Conservation (phyloP, 2,888 invertebrate species). For the Gymnosoma rotundatum region DNA sequence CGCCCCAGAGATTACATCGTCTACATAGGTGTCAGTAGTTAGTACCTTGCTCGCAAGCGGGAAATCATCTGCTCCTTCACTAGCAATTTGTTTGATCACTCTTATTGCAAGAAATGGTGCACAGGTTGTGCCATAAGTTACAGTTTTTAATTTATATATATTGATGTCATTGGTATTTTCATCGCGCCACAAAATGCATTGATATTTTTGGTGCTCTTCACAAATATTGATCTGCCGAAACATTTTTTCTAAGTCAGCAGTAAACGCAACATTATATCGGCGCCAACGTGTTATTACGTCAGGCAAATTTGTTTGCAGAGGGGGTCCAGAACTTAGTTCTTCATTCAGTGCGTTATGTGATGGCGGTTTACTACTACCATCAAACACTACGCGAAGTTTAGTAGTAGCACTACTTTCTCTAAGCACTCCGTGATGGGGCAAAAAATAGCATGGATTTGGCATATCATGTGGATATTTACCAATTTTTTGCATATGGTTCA, state of each 20-base stretch:
- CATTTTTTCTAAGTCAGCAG: constrained; percentile 48
- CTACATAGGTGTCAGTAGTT: no score
- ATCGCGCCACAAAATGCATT: constrained; percentile 46
- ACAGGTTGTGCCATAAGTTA: constrained; percentile 28
- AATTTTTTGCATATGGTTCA: no score
- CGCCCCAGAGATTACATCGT: constrained; percentile 13
- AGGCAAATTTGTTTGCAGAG: constrained; percentile 43
- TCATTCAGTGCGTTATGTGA: constrained; percentile 26
- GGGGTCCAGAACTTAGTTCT: constrained; percentile 20
- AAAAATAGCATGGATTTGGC: no score
- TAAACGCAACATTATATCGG: background rate
- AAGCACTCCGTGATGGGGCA: no score
- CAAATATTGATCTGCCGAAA: constrained; percentile 45
- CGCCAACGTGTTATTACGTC: constrained; percentile 35
- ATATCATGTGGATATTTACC: no score
- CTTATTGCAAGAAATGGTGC: constrained; percentile 23
- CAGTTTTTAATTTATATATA: constrained; percentile 37
- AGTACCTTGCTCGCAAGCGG: no score
- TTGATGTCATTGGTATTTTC: constrained; percentile 1
- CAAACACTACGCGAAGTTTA: constrained; percentile 37
- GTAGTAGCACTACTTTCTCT: no score
- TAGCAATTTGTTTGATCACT: constrained; percentile 35
- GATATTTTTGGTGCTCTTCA: constrained; percentile 46
- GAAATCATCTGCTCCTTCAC: constrained; percentile 11
- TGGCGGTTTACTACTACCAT: constrained; percentile 22